Conservation (phyloP, 2,113 vertebrate genomes). For the Falcunculus frontatus region DNA sequence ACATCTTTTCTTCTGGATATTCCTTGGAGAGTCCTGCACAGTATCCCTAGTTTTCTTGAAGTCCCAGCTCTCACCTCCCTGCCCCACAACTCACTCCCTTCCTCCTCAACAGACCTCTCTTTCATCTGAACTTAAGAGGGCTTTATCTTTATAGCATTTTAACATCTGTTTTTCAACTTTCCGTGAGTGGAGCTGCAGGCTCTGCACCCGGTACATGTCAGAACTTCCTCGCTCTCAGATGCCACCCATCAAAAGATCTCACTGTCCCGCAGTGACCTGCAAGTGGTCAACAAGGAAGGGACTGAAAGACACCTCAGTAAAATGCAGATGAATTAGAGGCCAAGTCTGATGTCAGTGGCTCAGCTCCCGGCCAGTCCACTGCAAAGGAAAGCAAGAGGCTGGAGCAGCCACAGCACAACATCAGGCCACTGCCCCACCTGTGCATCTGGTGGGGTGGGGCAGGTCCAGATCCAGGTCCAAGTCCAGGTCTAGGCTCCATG, state of each 20-base stretch:
- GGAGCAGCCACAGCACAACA: not conserved
- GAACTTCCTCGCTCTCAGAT: not conserved
- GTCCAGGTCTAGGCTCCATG: not conserved
- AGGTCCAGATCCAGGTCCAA: not conserved
- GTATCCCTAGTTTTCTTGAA: not conserved
- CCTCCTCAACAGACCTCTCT: not conserved
- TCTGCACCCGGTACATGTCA: rapidly evolving
- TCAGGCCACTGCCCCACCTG: not conserved
- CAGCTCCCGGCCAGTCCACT: not conserved
- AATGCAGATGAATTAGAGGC: not conserved
- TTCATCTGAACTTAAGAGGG: not conserved
- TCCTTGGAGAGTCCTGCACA: not conserved
- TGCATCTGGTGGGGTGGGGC: not conserved
- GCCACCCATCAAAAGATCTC: not conserved
- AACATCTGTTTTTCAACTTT: not conserved
- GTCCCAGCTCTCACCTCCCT: not conserved
- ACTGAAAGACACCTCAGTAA: not conserved
- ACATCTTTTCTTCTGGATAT: not conserved
- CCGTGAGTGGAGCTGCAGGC: not conserved
- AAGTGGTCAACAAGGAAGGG: not conserved
- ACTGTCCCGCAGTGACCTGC: not conserved
- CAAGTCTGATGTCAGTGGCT: not conserved
- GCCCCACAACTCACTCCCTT: not conserved
- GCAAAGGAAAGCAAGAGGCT: not conserved
- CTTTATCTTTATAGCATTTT: not conserved